phyloP scores from a whole-genome alignment of 2,113 vertebrate genomes.

The Pipra filicauda region DNA sequence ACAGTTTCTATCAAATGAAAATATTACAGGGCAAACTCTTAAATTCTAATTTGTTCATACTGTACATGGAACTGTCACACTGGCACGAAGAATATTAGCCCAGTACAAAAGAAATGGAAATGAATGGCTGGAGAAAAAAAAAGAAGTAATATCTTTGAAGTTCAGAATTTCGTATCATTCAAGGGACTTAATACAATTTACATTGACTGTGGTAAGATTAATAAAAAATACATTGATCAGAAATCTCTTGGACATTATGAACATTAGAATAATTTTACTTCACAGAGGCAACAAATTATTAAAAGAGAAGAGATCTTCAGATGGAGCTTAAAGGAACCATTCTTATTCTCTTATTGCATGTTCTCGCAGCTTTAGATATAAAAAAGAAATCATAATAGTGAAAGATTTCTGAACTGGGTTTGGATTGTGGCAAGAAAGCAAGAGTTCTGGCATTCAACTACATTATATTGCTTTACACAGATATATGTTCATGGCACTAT shows the following conservation, averaged over 20 bases:
- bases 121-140: not conserved
- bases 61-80: not conserved
- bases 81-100: not conserved
- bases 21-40: not conserved
- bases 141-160: not conserved
- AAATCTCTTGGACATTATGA: not conserved
- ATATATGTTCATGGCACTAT: not conserved
- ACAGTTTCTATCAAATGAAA: not conserved
- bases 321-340: not conserved
- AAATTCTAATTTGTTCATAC: not conserved
- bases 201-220: not conserved
- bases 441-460: not conserved
- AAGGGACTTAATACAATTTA: not conserved
- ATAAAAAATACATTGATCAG: slow-evolving; percentile 13
- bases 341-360: not conserved
- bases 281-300: not conserved
- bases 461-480: not conserved
- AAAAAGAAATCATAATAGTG: not conserved
- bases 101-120: slow-evolving; percentile 6
- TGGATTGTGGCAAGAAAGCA: not conserved
- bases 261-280: not conserved
- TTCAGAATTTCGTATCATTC: not conserved
- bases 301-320: not conserved
- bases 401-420: not conserved
- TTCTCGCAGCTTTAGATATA: not conserved